A percentile compares a stretch with the other conserved stretches of the same genome.
Conservation (phyloP, 2,888 invertebrate species). For the Polylopha cassiicola region DNA sequence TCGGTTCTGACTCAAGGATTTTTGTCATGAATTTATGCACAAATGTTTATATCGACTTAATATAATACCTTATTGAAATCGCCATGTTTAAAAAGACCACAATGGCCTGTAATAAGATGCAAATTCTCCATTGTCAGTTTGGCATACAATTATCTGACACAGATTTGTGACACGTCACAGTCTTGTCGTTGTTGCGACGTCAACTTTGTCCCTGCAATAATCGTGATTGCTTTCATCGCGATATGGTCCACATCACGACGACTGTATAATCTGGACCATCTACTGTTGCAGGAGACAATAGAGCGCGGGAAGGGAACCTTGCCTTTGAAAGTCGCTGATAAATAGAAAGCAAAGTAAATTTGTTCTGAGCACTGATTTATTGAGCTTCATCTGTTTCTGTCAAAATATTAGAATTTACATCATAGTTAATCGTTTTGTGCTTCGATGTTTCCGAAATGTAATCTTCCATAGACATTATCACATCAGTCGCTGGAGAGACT, state of each 20-base stretch:
- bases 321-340: not conserved
- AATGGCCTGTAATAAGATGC: not conserved
- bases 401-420: too few relatives aligned
- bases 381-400: too few relatives aligned
- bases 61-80: too few relatives aligned
- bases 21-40: too few relatives aligned
- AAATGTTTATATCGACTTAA: too few relatives aligned
- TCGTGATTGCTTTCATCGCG: constrained; percentile 66
- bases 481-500: constrained; percentile 7
- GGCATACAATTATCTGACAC: constrained; percentile 12
- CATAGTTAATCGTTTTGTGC: too few relatives aligned
- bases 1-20: too few relatives aligned
- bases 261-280: constrained; percentile 44
- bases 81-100: too few relatives aligned
- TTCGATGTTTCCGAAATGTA: constrained; percentile 1
- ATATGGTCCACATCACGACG: constrained; percentile 57
- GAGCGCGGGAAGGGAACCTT: constrained; percentile 29
- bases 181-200: constrained; percentile 39
- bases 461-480: constrained; percentile 6
- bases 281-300: constrained; percentile 39
- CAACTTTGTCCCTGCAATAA: constrained; percentile 37
- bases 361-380: too few relatives aligned
- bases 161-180: constrained; percentile 2
- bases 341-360: too few relatives aligned
- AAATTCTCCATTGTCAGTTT: constrained; percentile 3